These are phyloP conservation scores for Sciurus carolinensis DNA, from an alignment of 2,797 vertebrate genomes.

Conservation along the genomic window DNA sequence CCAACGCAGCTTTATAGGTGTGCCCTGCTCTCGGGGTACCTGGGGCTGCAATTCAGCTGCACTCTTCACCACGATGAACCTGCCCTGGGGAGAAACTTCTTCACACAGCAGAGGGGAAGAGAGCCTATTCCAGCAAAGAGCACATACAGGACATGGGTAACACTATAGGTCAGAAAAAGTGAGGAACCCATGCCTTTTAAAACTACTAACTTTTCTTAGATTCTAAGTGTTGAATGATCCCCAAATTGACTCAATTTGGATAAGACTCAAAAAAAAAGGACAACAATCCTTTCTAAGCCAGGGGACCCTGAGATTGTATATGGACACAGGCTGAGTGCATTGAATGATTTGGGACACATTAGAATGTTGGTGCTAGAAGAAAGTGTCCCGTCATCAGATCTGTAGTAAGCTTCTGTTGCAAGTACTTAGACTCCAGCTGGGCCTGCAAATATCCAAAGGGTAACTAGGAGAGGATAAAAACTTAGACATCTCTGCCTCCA, in stretches of 20 bases:
- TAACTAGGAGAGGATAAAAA: too few relatives aligned
- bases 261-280: too few relatives aligned
- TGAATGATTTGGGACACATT: neutral
- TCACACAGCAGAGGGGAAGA: neutral
- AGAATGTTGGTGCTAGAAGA: neutral
- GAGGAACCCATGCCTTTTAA: neutral
- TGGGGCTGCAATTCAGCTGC: too few relatives aligned
- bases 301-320: neutral
- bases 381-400: neutral
- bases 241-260: neutral
- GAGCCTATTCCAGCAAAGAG: neutral
- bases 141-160: neutral
- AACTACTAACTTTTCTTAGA: neutral
- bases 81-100: accelerated
- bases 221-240: neutral
- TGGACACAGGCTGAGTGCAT: neutral
- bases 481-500: too few relatives aligned
- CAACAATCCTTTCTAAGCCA: neutral
- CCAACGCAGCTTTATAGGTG: neutral
- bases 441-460: too few relatives aligned
- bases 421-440: too few relatives aligned
- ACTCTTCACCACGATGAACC: too few relatives aligned
- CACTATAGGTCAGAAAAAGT: neutral
- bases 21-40: too few relatives aligned
- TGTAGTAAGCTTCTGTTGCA: neutral